A percentile compares a stretch with the other conserved stretches of the same genome.
phyloP scores from a whole-genome alignment of 37 sponge, comb jelly and placozoan species.

The Cladorhizidae sp. region DNA sequence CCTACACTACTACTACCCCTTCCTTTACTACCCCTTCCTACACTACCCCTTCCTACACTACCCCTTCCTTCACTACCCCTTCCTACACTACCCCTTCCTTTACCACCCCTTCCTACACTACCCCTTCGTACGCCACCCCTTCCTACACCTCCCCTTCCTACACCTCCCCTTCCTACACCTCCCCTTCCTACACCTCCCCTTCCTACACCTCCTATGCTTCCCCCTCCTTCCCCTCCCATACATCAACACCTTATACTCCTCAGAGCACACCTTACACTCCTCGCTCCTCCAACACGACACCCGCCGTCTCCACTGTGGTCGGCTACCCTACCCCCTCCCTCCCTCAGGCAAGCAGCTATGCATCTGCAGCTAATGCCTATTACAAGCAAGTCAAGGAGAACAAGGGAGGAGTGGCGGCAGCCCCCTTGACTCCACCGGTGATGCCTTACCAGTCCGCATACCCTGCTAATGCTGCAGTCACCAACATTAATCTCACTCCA shows the following conservation, averaged over 20 bases:
- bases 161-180: background rate
- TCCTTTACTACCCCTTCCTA: no score
- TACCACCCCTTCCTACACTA: no score
- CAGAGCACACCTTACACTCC: background rate
- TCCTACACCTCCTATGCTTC: no score
- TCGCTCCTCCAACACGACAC: background rate
- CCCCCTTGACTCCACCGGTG: background rate
- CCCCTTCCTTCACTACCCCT: no score
- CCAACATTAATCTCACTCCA: conserved; percentile 18
- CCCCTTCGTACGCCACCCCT: no score
- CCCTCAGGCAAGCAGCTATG: conserved; percentile 1
- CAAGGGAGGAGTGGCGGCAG: background rate
- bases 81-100: no score
- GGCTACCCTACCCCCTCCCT: conserved; percentile 14
- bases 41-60: no score
- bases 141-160: no score
- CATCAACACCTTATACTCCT: conserved; percentile 6
- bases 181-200: background rate
- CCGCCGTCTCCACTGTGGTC: background rate
- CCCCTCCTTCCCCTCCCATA: background rate
- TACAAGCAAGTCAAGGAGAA: conserved; percentile 12
- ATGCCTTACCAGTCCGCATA: background rate
- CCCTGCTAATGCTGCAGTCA: background rate
- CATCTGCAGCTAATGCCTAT: conserved; percentile 14
- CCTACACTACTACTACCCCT: no score